These are phyloP conservation scores for Planiliza haematocheilus DNA, from an alignment of 2,113 vertebrate genomes.

Conservation along the genomic window DNA sequence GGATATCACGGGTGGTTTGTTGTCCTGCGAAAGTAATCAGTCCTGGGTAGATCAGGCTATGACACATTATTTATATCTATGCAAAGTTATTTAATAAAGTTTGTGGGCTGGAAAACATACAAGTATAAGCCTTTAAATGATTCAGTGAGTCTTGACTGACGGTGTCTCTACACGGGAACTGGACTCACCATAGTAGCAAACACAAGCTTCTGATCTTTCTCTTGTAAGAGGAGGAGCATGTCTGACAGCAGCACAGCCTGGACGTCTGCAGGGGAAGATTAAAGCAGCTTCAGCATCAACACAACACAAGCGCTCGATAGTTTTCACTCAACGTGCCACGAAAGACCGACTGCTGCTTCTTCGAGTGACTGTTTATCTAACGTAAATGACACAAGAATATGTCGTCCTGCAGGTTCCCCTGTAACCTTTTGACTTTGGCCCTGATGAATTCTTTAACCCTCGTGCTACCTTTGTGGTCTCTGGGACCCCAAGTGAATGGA, in stretches of 20 bases:
- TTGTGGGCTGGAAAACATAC: too few species aligned
- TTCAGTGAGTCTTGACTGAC: not conserved
- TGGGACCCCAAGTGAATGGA: too few species aligned
- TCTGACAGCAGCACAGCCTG: conserved; percentile 91
- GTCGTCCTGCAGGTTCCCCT: conserved; percentile 17
- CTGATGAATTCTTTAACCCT: too few species aligned
- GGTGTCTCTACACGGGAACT: too few species aligned
- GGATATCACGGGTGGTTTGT: conserved; percentile 89
- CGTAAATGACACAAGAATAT: not conserved
- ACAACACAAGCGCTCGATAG: not conserved
- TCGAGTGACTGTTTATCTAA: not conserved
- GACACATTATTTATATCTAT: conserved; percentile 1
- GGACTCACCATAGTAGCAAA: conserved; percentile 91
- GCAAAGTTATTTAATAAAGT: too few species aligned
- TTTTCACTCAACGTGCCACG: not conserved
- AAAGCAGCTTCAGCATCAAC: conserved; percentile 9
- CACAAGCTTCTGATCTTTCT: conserved; percentile 93
- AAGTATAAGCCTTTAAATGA: not conserved
- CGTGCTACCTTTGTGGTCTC: too few species aligned
- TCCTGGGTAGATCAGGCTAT: not conserved
- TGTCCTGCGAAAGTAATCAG: conserved; percentile 84
- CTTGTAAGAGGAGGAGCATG: conserved; percentile 91
- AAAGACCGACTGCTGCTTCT: not conserved
- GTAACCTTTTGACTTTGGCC: not conserved
- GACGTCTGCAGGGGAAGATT: conserved; percentile 83